These are phyloP conservation scores for Tragelaphus strepsiceros DNA, from an alignment of 2,113 vertebrate genomes.

Conservation along the genomic window DNA sequence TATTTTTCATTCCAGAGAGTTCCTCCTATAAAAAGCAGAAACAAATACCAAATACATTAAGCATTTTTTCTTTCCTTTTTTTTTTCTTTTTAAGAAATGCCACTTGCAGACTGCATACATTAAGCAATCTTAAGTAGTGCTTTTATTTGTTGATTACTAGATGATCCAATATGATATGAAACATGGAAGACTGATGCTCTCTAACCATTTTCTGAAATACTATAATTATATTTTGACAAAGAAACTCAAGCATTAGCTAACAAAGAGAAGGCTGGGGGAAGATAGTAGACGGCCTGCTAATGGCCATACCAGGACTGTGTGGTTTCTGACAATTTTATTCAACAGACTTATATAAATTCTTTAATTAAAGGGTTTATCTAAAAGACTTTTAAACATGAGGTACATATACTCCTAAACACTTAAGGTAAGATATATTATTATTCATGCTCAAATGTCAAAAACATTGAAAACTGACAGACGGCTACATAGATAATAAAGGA, in stretches of 20 bases:
- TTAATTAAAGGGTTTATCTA: constrained; percentile 6
- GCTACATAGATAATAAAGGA: not conserved
- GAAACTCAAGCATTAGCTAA: not conserved
- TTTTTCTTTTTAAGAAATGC: not conserved
- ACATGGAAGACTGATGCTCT: not conserved
- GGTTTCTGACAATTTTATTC: constrained; percentile 10
- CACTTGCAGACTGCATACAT: not conserved
- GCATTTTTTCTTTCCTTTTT: not conserved
- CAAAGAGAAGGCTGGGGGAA: not conserved
- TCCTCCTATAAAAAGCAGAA: constrained; percentile 85
- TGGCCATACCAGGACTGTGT: not conserved
- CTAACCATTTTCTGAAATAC: not conserved
- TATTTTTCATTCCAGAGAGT: constrained; percentile 87
- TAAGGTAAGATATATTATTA: not conserved
- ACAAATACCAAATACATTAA: not conserved
- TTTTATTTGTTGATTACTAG: not conserved
- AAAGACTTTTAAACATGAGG: not conserved
- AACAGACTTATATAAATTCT: not conserved
- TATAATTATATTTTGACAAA: not conserved
- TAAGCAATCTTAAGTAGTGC: not conserved
- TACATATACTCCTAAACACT: not conserved
- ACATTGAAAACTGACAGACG: not conserved
- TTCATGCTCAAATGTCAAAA: not conserved
- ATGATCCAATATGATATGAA: not conserved
- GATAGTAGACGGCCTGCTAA: not conserved